Conservation (phyloP, 1,140 invertebrate species). For the Papilio polytes region DNA sequence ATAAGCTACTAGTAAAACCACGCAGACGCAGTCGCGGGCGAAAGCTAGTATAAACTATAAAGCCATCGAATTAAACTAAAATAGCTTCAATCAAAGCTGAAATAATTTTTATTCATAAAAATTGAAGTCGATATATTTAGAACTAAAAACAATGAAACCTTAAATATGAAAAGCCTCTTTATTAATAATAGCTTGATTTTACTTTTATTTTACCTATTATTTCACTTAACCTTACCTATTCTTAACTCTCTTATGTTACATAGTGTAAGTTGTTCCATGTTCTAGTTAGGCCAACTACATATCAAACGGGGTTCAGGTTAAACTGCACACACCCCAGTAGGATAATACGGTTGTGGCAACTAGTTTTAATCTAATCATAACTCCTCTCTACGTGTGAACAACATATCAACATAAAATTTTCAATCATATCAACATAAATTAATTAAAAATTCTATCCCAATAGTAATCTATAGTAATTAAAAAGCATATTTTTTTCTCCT, state of each 20-base stretch:
- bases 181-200: neutral
- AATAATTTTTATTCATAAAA: neutral
- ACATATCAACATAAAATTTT: constrained; percentile 20
- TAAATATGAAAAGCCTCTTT: too few relatives aligned
- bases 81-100: neutral
- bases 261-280: neutral
- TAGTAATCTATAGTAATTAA: too few relatives aligned
- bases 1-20: too few relatives aligned
- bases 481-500: too few relatives aligned
- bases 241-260: neutral
- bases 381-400: constrained; percentile 6
- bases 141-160: neutral
- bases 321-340: neutral
- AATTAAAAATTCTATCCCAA: too few relatives aligned
- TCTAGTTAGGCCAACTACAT: neutral
- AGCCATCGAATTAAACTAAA: too few relatives aligned
- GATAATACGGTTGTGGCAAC: constrained; percentile 15
- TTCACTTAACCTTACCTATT: neutral
- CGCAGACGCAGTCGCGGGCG: too few relatives aligned
- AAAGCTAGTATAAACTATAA: too few relatives aligned
- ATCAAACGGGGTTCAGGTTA: neutral
- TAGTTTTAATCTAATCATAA: constrained; percentile 4
- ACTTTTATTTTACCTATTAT: neutral
- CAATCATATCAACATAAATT: too few relatives aligned
- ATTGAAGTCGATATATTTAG: neutral